Percentiles rank a stretch among this genome's conserved stretches.
phyloP scores from a whole-genome alignment of 2,113 vertebrate species.

The Vulpes ferrilata region DNA sequence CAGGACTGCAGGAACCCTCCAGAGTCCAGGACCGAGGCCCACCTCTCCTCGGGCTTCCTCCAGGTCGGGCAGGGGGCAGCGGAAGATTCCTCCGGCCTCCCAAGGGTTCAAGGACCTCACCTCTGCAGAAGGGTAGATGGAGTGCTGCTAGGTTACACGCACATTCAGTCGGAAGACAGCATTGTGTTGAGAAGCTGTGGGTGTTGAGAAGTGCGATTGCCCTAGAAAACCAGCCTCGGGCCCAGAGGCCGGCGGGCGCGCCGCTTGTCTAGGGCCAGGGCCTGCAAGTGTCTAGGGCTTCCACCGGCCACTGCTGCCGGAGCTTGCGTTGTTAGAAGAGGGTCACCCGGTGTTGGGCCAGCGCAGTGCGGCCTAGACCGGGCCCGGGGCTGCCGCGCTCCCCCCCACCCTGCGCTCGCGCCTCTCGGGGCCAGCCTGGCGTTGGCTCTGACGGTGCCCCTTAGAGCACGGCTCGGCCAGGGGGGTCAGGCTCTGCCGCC shows the following conservation, averaged over 20 bases:
- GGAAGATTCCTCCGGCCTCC: not conserved
- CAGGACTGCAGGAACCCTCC: not conserved
- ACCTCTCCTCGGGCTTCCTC: not conserved
- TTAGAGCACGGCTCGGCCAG: too few species aligned
- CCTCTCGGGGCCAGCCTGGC: too few species aligned
- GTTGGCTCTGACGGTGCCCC: too few species aligned
- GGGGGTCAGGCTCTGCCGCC: too few species aligned
- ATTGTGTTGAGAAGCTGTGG: constrained; percentile 32
- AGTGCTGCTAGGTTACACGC: not conserved
- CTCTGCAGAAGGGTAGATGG: not conserved
- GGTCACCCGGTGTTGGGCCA: not conserved
- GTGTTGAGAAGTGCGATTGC: constrained; percentile 23
- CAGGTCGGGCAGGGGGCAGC: not conserved
- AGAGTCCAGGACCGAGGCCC: not conserved
- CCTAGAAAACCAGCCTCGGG: not conserved
- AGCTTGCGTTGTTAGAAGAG: not conserved
- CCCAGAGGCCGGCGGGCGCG: not conserved
- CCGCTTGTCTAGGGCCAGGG: not conserved
- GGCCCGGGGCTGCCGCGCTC: too few species aligned
- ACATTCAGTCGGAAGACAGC: not conserved
- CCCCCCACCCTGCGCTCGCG: too few species aligned
- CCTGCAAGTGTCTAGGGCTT: not conserved
- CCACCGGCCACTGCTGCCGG: not conserved
- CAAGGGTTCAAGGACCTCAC: not conserved
- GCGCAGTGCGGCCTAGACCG: too few species aligned